These are phyloP conservation scores for Paragorgia papillata DNA, from an alignment of 92 coral and sea anemone species.

Conservation along the genomic window DNA sequence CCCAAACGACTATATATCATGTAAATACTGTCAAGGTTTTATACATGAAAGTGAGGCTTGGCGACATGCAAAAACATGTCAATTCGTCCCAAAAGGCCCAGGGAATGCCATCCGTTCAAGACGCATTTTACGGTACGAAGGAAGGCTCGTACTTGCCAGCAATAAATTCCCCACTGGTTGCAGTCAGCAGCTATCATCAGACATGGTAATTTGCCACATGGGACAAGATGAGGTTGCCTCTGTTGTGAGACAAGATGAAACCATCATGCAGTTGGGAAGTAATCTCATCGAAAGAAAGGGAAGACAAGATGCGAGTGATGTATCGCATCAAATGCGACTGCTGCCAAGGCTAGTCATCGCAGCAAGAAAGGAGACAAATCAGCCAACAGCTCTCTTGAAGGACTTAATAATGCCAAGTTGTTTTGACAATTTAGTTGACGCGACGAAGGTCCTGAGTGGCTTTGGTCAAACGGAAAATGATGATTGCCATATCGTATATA, in stretches of 20 bases:
- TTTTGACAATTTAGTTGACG: conserved; percentile 39
- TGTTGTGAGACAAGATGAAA: conserved; percentile 31
- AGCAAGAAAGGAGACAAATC: conserved; percentile 3
- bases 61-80: conserved; percentile 9
- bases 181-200: background rate
- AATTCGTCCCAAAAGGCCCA: too few species aligned
- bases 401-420: conserved; percentile 47
- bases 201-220: conserved; percentile 36
- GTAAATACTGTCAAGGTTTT: conserved; percentile 32
- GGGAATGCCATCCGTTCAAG: too few species aligned
- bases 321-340: conserved; percentile 56
- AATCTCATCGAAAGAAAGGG: conserved; percentile 16
- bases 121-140: background rate
- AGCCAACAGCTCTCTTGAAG: conserved; percentile 3
- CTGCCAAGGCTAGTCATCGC: conserved; percentile 37
- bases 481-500: conserved; percentile 27
- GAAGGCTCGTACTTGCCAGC: background rate
- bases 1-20: conserved; percentile 27
- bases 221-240: conserved; percentile 30
- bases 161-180: conserved; percentile 2
- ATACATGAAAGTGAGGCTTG: conserved; percentile 19
- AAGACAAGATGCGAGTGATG: conserved; percentile 3
- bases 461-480: conserved; percentile 4
- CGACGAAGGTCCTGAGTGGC: conserved; percentile 34
- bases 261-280: conserved; percentile 29